Base-by-base conservation (phyloP, 1,140 invertebrate species). In the Drosophila sucinea region DNA sequence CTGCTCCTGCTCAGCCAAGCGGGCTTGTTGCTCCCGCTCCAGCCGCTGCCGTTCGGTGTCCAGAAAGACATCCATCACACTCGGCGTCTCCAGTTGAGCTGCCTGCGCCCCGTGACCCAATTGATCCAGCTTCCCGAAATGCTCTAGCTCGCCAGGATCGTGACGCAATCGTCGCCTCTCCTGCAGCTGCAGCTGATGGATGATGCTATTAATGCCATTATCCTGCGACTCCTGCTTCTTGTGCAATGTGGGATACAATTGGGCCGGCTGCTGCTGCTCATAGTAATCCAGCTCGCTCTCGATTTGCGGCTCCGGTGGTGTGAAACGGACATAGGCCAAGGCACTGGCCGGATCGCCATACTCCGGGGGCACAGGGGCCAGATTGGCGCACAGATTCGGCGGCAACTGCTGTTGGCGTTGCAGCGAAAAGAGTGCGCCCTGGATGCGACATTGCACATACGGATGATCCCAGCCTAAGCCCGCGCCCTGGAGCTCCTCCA, bases 271-370 rank as follows among this genome's bases (percentile, higher is more conserved):
- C 29, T 61, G 70, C 29, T 72, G 79, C 32, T 87, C 84, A 30
- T 94, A 95, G 89, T 96, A 97, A n/a, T 96, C 92, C 92, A 96
- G 95, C 79, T 96, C 96, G 2, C 95, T 95, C 82, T 95, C 83
- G 11, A 35, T 25, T 38, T 51, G 44, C 67, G 67, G 62, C 41
- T 94, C 93, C 63, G 96, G 96, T 3, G 96, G 96, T 1, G 94
- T 95, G 76, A 96, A 97, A 68, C 95, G 95, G 1, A 98, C 95
- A 75, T 95, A 95, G 23, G 96, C 96, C 72, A 97, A 92, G 57
- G 95, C 93, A 74, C 94, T 93, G n/a, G 84, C 79, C 47, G 94
- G 93, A 4, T 95, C 94, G 77, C 95, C 95, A 40, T 94, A 77
- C 25, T 91, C 80, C 4, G 76, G 72, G 51, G 84, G 91, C 32